Base-by-base conservation (phyloP, 2,113 vertebrate species). In the Bubalus kerabau region DNA sequence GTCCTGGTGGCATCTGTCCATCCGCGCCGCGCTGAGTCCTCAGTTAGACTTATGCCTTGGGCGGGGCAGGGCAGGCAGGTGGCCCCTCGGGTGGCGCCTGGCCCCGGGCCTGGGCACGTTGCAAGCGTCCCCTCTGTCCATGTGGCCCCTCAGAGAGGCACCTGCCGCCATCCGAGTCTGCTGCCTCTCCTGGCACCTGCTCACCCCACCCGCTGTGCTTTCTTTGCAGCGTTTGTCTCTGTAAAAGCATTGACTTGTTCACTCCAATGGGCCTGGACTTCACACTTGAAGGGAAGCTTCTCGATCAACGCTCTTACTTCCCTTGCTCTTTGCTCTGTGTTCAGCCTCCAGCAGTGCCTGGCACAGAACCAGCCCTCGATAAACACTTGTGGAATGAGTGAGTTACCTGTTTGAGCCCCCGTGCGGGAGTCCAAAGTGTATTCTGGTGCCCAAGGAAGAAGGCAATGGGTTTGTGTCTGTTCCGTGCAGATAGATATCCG, bases 21-120 rank as follows among this genome's bases (percentile, higher is more conserved):
- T 54, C 16, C 43, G 17, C 7, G 7, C 43, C 2, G 40, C 3
- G 1, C 30, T 11, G 46, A 48, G 40, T 36, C 13, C 43, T 13
- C 21, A 7, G 50, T 28, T 30, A 76, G 21, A 14, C 19, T 15
- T 56, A 21, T 3, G 19, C 40, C 40, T 80, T 56, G 36, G 71
- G 40, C 4, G 36, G 16, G 59, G 16, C 28, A 1, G 64, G 64
- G 5, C n/a, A 36, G 17, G 64, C n/a, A 71, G n/a, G 10, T 23
- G 3, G 19, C 40, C 19, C 28, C 71, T 10, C 4, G 13, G 60
- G 36, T 0, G 9, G 13, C 2, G 2, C 8, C 46, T 26, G 60
- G 74, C 89, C 15, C 1, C 4, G 30, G 54, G 21, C 54, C 46
- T 30, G 5, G 57, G 57, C 78, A 54, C 11, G 0, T 6, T 14